Evolutionary conservation across 2,797 vertebrate genomes (phyloP), one percentile per base, ranked within the genome.

Genomic region (Sebastes baramenuke): DNA sequence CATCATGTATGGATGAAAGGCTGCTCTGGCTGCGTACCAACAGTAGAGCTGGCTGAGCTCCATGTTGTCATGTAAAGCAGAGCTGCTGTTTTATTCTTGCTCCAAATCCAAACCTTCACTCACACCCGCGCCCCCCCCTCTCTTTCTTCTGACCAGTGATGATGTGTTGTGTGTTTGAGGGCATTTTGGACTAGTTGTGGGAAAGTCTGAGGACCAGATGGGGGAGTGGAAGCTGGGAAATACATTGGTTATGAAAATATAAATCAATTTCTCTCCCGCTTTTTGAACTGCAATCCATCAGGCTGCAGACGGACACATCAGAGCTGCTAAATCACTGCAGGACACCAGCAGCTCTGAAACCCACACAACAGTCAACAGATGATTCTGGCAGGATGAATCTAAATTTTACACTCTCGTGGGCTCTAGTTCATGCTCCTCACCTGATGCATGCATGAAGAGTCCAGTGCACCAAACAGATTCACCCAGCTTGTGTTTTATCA

Each of bases 201-300:
- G 86, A 93, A 95, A 93, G 88, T 94, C 91, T 93, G 91, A 95
- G 75, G 79, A 70, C 70, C 92, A 95, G 94, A 95, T 94, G 86
- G 61, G 62, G 77, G 80, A 90, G 91, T 89, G 75, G 87, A 90
- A 67, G 72, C 86, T 87, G 91, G 83, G 88, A 95, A 92, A 90
- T 84, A 87, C 89, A 90, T 85, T 84, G 67, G 85, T 76, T 83
- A 80, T 80, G 67, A 92, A 93, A 89, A 81, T 71, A 78, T 79
- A 84, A 87, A 93, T 88, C 82, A 86, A 86, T 77, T 67, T 85
- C 74, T 67, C 83, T 77, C 59, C 42, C 24, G 14, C 55, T 85
- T 82, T 64, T 66, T 83, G 56, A 70, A 34, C 83, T 77, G 82
- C 71, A 84, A 88, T 91, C 84, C 75, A 90, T 94, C 91, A 88